These are phyloP conservation scores for Menidia beryllina DNA, from an alignment of 2,113 vertebrate species.

Conservation along the genomic window DNA sequence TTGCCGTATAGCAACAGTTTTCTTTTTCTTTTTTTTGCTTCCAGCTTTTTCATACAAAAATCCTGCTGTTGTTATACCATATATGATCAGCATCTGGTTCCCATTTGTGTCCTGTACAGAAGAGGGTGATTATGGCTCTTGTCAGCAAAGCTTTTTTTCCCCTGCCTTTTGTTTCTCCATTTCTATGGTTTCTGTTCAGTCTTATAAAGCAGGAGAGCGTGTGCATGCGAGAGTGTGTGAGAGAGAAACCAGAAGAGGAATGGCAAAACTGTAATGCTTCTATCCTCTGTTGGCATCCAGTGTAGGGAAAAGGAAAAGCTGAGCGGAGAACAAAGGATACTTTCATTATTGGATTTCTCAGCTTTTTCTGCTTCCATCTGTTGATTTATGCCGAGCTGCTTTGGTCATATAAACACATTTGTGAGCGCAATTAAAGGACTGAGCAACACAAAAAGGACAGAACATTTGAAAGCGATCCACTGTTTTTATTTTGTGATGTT, in stretches of 20 bases:
- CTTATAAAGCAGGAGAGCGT: conserved; percentile 6
- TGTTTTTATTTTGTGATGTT: conserved; percentile 1
- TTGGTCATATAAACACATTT: conserved; percentile 14
- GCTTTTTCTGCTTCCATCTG: conserved; percentile 51
- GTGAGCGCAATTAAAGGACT: background rate
- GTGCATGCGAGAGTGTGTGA: background rate
- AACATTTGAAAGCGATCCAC: background rate
- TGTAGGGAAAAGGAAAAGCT: conserved; percentile 15
- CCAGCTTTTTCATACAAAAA: conserved; percentile 35
- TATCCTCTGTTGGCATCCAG: conserved; percentile 38
- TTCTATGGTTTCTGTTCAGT: conserved; percentile 45
- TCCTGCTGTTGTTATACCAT: conserved; percentile 56
- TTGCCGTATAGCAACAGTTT: conserved; percentile 44
- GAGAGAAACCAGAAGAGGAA: conserved; percentile 33
- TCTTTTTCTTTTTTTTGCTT: conserved; percentile 16
- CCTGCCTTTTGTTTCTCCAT: conserved; percentile 53
- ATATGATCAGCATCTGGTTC: conserved; percentile 68
- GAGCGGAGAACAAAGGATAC: conserved; percentile 45
- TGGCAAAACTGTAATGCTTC: conserved; percentile 43
- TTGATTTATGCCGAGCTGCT: conserved; percentile 3
- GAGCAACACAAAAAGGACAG: background rate
- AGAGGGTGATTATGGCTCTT: conserved; percentile 65
- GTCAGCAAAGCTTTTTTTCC: conserved; percentile 41
- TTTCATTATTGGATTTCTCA: conserved; percentile 48
- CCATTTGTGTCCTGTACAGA: conserved; percentile 50